Conservation (phyloP, 2,888 invertebrate species). For the Diadegma fenestrale region DNA sequence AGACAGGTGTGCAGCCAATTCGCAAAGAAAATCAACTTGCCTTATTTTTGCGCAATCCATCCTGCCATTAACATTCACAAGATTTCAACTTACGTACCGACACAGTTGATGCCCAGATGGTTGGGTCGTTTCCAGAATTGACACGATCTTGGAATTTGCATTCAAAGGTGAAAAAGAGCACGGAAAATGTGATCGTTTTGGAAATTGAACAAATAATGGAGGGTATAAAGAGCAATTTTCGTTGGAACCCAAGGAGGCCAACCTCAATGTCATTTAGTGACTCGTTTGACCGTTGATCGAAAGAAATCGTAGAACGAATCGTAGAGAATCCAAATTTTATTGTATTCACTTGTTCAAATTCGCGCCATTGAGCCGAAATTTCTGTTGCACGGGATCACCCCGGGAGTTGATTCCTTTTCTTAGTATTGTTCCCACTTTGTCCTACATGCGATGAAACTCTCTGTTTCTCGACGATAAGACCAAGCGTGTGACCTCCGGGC, state of each 20-base stretch:
- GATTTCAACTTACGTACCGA: not conserved
- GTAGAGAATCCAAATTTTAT: not conserved
- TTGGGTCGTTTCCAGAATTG: not conserved
- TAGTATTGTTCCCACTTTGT: slow-evolving; percentile 64
- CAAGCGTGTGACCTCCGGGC: slow-evolving; percentile 62
- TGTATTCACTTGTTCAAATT: not conserved
- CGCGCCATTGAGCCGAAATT: not conserved
- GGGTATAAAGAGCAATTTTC: too few species aligned
- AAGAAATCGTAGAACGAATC: not conserved
- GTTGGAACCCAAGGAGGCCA: too few species aligned
- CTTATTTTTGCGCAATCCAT: not conserved
- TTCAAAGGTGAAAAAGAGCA: too few species aligned
- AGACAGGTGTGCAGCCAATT: slow-evolving; percentile 43
- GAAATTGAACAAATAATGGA: too few species aligned
- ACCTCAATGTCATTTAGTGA: too few species aligned
- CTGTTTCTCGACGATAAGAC: slow-evolving; percentile 62
- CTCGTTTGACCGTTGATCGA: not conserved
- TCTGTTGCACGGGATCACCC: not conserved
- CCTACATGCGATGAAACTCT: slow-evolving; percentile 61
- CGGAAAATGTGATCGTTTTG: too few species aligned
- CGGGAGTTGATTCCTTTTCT: slow-evolving; percentile 25
- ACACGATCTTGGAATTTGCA: not conserved
- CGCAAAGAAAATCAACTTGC: slow-evolving; percentile 45
- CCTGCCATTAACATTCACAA: not conserved
- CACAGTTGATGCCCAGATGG: not conserved